Evolutionary conservation across 2,888 invertebrate species (phyloP), one percentile per base, ranked within the genome.

Genomic region (Tetrapedia diversipes): DNA sequence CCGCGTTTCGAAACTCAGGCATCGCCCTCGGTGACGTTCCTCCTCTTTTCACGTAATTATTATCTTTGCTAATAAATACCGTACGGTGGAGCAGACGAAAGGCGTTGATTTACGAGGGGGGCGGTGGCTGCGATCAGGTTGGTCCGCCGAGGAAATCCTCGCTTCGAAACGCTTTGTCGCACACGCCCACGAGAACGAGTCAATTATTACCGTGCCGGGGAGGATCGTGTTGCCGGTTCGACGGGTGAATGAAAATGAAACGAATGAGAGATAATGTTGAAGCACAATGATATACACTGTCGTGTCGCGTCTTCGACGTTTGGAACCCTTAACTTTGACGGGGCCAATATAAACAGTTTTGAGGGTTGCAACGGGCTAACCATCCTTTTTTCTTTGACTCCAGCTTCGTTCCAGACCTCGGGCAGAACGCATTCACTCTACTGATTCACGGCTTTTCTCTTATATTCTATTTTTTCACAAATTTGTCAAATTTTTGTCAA

Each of bases 61-160:
- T n/a, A 51, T 27, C 19, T n/a, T n/a, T n/a, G 37, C 56, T 73
- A 57, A 77, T 73, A 72, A 77, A 60, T 67, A 79, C 34, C 37
- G 11, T 16, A 16, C n/a, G n/a, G n/a, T n/a, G n/a, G n/a, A 10
- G 8, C 27, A 24, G 11, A 29, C 29, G 22, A 53, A 49, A 56
- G 54, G 32, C 68, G 54, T 45, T 79, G 72, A 79, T 77, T 77
- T 79, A 77, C 64, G 67, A 66, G 57, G n/a, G 6, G 19, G 41
- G n/a, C n/a, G n/a, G n/a, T n/a, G 29, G 24, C 14, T 34, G 37
- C 37, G 24, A 59, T 86, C 84, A 57, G 27, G 60, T n/a, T 32
- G 45, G n/a, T 10, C 11, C 16, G 1, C 4, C n/a, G 2, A 1
- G n/a, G 22, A 49, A n/a, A 41, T n/a, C n/a, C 16, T 10, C 16